These are phyloP conservation scores for Exaiptasia diaphana DNA, from an alignment of 64 coral and sea anemone genomes.

Conservation along the genomic window DNA sequence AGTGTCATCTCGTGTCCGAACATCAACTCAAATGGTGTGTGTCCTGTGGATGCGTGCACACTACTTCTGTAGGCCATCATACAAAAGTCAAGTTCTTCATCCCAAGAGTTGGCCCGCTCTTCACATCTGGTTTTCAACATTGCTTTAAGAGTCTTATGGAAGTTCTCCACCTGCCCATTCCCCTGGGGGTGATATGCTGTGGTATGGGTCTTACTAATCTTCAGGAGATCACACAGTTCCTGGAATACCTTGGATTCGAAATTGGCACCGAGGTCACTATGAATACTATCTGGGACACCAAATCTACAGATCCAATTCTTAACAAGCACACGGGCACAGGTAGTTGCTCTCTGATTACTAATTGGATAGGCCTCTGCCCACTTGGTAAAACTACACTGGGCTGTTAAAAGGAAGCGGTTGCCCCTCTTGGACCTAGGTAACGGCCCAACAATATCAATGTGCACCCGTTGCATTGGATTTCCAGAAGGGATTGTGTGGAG, in stretches of 20 bases:
- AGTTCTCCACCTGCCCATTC: no score
- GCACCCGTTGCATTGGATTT: conserved; percentile 29
- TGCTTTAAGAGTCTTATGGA: neutral
- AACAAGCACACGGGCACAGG: neutral
- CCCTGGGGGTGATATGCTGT: no score
- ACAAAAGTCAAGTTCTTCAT: neutral
- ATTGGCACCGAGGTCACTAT: neutral
- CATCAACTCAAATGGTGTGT: neutral
- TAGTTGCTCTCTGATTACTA: neutral
- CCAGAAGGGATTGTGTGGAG: conserved; percentile 5
- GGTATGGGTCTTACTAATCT: conserved; percentile 23
- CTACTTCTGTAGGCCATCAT: neutral
- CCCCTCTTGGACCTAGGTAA: conserved; percentile 5
- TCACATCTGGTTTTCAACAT: conserved; percentile 8
- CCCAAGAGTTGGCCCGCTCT: neutral
- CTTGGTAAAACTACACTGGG: no score
- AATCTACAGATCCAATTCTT: neutral
- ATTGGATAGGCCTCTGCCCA: neutral
- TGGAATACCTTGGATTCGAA: conserved; percentile 6
- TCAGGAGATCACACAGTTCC: conserved; percentile 22
- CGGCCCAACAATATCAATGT: conserved; percentile 50
- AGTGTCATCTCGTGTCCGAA: conserved; percentile 37
- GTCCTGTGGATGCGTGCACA: neutral
- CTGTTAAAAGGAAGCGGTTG: conserved; percentile 34
- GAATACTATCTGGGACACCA: neutral